Conservation (phyloP, 2,113 vertebrate species). For the Ctenodactylus gundi region DNA sequence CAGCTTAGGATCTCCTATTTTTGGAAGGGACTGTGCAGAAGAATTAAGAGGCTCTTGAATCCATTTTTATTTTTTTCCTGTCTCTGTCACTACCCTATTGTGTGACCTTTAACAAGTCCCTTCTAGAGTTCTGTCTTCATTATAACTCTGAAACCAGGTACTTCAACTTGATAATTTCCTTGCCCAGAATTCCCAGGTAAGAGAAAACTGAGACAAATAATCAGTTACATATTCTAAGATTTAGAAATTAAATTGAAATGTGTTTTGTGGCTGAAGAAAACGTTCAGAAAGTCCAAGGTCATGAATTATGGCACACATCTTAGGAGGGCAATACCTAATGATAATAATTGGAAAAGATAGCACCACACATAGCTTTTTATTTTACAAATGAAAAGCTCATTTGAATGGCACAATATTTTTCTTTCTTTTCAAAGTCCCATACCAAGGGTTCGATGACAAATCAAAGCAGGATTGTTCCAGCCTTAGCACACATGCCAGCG, state of each 20-base stretch:
- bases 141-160: not conserved
- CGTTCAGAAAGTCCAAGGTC: not conserved
- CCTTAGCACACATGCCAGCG: constrained; percentile 9
- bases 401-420: constrained; percentile 53
- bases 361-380: not conserved
- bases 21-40: not conserved
- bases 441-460: constrained; percentile 61
- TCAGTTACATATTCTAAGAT: not conserved
- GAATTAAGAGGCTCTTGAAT: not conserved
- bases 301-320: not conserved
- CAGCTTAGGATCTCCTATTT: not conserved
- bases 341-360: constrained; percentile 49
- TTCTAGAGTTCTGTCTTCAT: constrained; percentile 13
- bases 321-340: not conserved
- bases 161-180: not conserved
- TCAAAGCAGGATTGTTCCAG: constrained; percentile 52
- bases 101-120: not conserved
- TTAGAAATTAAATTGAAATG: constrained; percentile 28
- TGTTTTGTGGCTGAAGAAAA: not conserved
- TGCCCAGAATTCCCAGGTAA: constrained; percentile 2
- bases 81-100: not conserved
- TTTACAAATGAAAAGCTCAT: constrained; percentile 35
- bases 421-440: constrained; percentile 56
- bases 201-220: not conserved
- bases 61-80: not conserved